A percentile compares a stretch with the other conserved stretches of the same genome.
phyloP scores from a whole-genome alignment of 1,140 invertebrate genomes.

The Heliconius hermathena region DNA sequence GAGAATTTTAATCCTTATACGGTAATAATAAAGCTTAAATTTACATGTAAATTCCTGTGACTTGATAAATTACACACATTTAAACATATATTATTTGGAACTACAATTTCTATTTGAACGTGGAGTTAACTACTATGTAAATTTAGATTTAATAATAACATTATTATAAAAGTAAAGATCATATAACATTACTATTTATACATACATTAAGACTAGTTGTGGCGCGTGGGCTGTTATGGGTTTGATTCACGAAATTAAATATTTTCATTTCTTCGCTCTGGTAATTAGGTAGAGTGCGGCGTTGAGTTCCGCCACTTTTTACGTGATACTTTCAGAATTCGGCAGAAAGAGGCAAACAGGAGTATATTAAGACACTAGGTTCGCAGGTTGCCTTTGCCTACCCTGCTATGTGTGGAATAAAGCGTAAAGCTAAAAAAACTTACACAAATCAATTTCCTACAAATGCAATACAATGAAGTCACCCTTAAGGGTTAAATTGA shows the following conservation, averaged over 20 bases:
- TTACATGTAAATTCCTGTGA: not conserved
- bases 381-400: no score
- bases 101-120: conserved; percentile 25
- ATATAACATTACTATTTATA: not conserved
- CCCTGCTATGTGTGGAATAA: no score
- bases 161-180: not conserved
- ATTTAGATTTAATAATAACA: conserved; percentile 2
- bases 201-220: not conserved
- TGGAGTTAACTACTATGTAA: conserved; percentile 22
- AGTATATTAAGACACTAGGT: no score
- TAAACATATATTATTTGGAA: conserved; percentile 17
- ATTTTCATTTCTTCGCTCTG: no score
- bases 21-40: conserved; percentile 1
- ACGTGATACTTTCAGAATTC: no score
- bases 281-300: no score
- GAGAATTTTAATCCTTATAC: conserved; percentile 5
- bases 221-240: no score
- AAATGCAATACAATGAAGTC: not conserved
- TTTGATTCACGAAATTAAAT: no score
- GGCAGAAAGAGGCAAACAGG: no score
- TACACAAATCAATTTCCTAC: not conserved
- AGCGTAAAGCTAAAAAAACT: no score
- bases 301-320: no score
- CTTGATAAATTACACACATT: conserved; percentile 27
- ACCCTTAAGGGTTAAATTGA: not conserved